Conservation (phyloP, 2,888 invertebrate genomes). For the Deilephila elpenor region DNA sequence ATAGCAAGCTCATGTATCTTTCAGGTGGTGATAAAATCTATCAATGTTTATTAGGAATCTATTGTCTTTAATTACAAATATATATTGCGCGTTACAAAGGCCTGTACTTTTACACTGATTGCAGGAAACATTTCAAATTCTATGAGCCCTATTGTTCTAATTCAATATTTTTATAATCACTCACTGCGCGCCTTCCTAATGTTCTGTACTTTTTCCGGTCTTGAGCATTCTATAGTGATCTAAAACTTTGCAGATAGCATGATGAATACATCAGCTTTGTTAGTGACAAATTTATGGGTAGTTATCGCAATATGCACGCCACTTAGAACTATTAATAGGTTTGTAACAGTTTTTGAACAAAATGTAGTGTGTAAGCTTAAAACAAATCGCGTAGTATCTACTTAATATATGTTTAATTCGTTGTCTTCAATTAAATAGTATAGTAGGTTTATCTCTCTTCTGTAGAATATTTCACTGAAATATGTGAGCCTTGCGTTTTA, state of each 20-base stretch:
- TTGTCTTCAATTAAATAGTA: neutral
- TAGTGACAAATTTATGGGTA: neutral
- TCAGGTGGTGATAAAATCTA: neutral
- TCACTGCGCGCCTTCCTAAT: neutral
- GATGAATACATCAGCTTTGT: neutral
- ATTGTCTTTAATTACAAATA: neutral
- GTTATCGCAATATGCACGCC: neutral
- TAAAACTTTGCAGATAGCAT: neutral
- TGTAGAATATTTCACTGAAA: neutral
- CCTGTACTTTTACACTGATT: neutral
- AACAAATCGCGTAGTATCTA: neutral
- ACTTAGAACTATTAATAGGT: neutral
- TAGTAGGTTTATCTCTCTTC: neutral
- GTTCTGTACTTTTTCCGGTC: neutral
- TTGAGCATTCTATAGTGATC: neutral
- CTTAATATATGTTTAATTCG: neutral
- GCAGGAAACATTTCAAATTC: too few species aligned
- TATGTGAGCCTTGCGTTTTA: neutral
- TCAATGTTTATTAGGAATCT: neutral
- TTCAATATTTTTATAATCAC: too few species aligned
- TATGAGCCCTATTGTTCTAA: too few species aligned
- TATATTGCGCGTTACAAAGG: neutral
- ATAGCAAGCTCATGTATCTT: constrained; percentile 2
- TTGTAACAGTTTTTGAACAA: neutral
- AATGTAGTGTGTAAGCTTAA: neutral